Evolutionary conservation across 2,888 invertebrate genomes (phyloP), one percentile per base, ranked within the genome.

Genomic region (Morinoia aosen): DNA sequence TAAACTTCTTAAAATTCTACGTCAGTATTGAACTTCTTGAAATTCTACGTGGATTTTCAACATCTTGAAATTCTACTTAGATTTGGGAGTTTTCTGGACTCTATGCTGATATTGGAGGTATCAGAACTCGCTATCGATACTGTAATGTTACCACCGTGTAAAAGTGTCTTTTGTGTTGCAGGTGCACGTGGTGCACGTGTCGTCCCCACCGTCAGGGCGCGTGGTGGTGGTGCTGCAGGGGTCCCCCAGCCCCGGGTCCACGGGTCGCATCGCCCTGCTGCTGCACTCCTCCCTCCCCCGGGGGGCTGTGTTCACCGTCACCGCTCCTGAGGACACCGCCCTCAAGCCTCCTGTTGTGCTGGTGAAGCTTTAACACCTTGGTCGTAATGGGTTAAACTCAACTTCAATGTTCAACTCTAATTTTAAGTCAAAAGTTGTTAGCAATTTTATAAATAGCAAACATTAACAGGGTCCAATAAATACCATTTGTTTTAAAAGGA

Each of bases 131-230:
- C 48, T 5, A 48, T 61, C 14, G 14, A 19, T 61, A 2, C 19
- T 61, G 61, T 0, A 19, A 61, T 19, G 8, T 61, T 12, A 61
- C 8, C 5, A 61, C 14, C 12, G 61, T 61, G 61, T 61, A 61
- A 61, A 16, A 2, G 3, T 19, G 61, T 14, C 61, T 5, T 61
- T 19, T 61, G 61, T 61, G 33, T 40, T 11, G 64, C 95, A 95
- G 95, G 95, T 95, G 33, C 95, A 95, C 95, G 95, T 95, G 58
- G 64, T 95, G 19, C 95, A 95, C 64, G 95, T 95, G 40, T 40
- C 58, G 40, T 58, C 95, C 11, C 95, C 95, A 2, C 58, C 64
- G 58, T 64, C 95, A 2, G 64, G 64, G 40, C 40, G 57, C 58
- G 95, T 95, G 48, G 58, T 95, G 95, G 95, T 95, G 95, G 56